Conservation (phyloP, 2,797 vertebrate genomes). For the Melanotaenia parkinsoni region DNA sequence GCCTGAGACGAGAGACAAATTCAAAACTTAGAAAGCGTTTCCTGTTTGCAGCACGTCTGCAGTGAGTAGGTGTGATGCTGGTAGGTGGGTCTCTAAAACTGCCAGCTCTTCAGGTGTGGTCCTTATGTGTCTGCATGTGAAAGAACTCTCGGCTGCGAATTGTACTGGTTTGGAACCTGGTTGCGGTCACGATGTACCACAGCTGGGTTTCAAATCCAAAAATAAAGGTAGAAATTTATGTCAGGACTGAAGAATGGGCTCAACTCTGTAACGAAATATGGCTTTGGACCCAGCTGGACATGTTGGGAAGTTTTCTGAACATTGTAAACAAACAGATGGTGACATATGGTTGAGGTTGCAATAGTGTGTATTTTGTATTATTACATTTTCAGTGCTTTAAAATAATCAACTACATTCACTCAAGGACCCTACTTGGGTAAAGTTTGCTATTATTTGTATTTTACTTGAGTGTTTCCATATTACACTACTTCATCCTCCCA, state of each 20-base stretch:
- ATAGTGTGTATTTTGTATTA: not conserved
- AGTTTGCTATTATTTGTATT: not conserved
- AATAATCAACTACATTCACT: not conserved
- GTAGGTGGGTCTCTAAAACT: slow-evolving; percentile 22
- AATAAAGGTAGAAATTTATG: not conserved
- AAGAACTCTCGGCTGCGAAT: slow-evolving; percentile 6
- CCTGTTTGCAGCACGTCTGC: slow-evolving; percentile 50
- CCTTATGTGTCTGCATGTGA: not conserved
- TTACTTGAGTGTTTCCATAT: not conserved
- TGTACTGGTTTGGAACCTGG: slow-evolving; percentile 8
- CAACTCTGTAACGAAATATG: not conserved
- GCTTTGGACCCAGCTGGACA: not conserved
- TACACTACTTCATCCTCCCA: not conserved
- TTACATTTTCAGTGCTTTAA: not conserved
- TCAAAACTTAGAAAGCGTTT: slow-evolving; percentile 46
- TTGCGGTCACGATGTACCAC: slow-evolving; percentile 41
- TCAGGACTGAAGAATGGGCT: not conserved
- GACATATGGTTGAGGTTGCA: too few relatives aligned
- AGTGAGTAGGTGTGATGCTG: not conserved
- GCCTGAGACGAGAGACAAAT: not conserved
- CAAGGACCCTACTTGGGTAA: not conserved
- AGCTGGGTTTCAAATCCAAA: slow-evolving; percentile 26
- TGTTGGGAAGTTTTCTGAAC: not conserved
- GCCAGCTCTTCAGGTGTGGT: slow-evolving; percentile 20
- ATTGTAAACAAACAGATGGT: not conserved